A percentile compares a stretch with the other conserved stretches of the same genome.
Evolutionary conservation across 2,888 invertebrate species (phyloP).

Genomic region (Ellobium chinense): DNA sequence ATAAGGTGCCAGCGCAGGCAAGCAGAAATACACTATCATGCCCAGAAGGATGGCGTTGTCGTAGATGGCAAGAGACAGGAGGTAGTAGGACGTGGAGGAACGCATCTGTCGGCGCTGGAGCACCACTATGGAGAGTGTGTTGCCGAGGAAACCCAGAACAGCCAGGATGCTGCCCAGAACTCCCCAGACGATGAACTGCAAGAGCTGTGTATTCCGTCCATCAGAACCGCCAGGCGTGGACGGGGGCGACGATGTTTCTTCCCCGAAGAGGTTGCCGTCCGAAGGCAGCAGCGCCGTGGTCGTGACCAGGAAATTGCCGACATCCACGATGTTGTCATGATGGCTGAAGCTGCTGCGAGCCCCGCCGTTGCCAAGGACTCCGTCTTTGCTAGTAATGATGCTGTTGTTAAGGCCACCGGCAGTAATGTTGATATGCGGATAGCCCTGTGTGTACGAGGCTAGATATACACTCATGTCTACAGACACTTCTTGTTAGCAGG

Average conservation of each 20-base stretch:
- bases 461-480: not conserved
- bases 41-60: conserved; percentile 92
- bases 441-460: not conserved
- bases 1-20: conserved; percentile 67
- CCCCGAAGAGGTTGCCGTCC: not conserved
- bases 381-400: too few relatives aligned
- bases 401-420: too few relatives aligned
- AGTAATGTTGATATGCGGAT: not conserved
- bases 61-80: conserved; percentile 95
- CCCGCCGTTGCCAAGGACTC: not conserved
- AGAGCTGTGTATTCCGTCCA: not conserved
- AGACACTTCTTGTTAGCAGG: too few relatives aligned
- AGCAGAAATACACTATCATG: conserved; percentile 73
- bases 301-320: not conserved
- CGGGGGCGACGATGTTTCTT: not conserved
- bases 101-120: conserved; percentile 89
- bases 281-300: not conserved
- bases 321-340: not conserved
- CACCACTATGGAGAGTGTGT: conserved; percentile 75
- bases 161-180: conserved; percentile 94
- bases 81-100: conserved; percentile 95
- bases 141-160: conserved; percentile 83
- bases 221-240: too few relatives aligned
- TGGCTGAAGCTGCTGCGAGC: not conserved
- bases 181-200: conserved; percentile 87